Evolutionary conservation across 1,140 invertebrate genomes (phyloP).

Genomic region (Diorhabda elongata): DNA sequence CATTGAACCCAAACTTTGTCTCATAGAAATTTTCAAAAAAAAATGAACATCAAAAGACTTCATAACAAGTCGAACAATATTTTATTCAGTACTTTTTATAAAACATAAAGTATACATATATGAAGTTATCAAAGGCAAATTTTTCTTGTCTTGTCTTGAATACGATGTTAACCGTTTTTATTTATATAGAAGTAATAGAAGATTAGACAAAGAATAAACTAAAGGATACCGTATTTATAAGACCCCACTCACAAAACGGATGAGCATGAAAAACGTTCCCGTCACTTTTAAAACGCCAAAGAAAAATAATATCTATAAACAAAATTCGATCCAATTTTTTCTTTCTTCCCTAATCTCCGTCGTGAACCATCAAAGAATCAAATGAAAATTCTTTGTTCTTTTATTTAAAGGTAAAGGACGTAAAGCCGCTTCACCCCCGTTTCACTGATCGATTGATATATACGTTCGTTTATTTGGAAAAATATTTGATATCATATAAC

Average conservation of each 20-base stretch:
- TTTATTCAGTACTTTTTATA: too few species aligned
- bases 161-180: not conserved
- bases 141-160: not conserved
- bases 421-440: not conserved
- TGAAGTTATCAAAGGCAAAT: too few species aligned
- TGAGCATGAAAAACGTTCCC: not conserved
- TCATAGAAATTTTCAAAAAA: too few species aligned
- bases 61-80: too few species aligned
- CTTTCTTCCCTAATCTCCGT: not conserved
- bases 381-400: conserved; percentile 3
- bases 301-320: conserved; percentile 3
- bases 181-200: not conserved
- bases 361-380: conserved; percentile 2
- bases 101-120: too few species aligned
- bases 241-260: not conserved
- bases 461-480: conserved; percentile 2
- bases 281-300: not conserved
- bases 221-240: not conserved
- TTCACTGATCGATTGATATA: not conserved
- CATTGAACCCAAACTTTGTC: too few species aligned
- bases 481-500: conserved; percentile 1
- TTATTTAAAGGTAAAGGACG: not conserved
- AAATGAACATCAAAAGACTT: too few species aligned
- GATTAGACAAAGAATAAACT: not conserved
- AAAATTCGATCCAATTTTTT: conserved; percentile 2